Evolutionary conservation across 2,888 invertebrate species (phyloP), one percentile per base, ranked within the genome.

Genomic region (Dioctria rufipes): DNA sequence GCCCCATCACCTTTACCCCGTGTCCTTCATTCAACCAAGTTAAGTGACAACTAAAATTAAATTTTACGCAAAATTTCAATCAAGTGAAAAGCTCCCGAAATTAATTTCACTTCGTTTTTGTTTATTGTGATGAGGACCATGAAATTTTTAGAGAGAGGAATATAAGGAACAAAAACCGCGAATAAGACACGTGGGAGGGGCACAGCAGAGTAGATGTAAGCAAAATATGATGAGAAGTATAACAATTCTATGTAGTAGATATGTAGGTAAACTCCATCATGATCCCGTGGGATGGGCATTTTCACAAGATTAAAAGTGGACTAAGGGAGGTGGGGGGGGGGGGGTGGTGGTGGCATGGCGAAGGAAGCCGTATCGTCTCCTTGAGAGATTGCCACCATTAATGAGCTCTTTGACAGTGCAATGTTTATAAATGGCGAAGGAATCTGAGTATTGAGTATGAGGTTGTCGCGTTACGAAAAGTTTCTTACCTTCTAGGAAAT

Each of bases 1-100:
- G 2, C 25, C 25, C 25, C 25, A 25, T 25, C 25, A 25, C 25
- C 25, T 25, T 25, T 25, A 25, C 25, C 25, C 25, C 25, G 25
- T 25, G 25, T 25, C 25, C 25, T 25, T 25, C 25, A 25, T 25
- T 25, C 25, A 25, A 25, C 25, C 25, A 25, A n/a, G 39, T 43
- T 63, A 78, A 78, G 71, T 81, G 81, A 81, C 81, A 81, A 81
- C 63, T 81, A 71, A 81, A 81, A 81, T 81, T 81, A 71, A 81
- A 81, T 81, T 81, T 81, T 81, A 79, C 81, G 79, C 73, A 73
- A 79, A 79, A 73, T 79, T 73, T 81, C 71, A 81, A 81, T 81
- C 71, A 81, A 79, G 61, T 73, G 79, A 81, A 69, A 81, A 81
- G 78, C 78, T 65, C 66, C 80, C 67, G 49, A 81, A 81, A 78